Conservation (phyloP, 2,797 vertebrate genomes). For the Rhinichthys osculus region DNA sequence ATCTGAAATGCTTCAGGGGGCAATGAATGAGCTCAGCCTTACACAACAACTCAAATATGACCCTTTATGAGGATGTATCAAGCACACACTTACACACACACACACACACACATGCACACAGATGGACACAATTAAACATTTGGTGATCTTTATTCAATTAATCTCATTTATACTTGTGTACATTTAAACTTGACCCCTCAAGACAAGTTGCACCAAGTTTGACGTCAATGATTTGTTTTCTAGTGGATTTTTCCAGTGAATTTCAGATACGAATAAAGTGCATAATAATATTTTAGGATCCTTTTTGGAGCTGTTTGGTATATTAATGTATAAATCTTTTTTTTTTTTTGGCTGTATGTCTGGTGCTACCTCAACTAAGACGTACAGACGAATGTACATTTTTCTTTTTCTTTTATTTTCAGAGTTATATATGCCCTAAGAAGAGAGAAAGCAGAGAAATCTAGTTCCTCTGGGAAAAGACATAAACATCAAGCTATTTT, state of each 20-base stretch:
- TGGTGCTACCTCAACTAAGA: neutral
- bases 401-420: constrained; percentile 5
- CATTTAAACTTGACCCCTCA: neutral
- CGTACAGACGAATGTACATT: neutral
- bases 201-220: neutral
- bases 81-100: neutral
- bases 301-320: too few species aligned
- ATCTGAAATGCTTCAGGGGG: constrained; percentile 27
- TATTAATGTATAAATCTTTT: neutral
- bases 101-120: neutral
- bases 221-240: neutral
- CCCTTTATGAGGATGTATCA: constrained; percentile 28
- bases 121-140: neutral
- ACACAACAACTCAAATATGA: constrained; percentile 13
- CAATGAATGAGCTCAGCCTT: constrained; percentile 22
- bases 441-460: constrained; percentile 3
- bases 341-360: neutral
- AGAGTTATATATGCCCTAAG: neutral
- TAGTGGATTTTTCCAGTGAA: neutral
- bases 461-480: constrained; percentile 14
- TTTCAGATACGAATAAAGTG: neutral
- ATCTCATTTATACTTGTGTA: neutral
- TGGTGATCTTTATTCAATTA: neutral
- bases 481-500: constrained; percentile 6
- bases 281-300: neutral